phyloP scores from a whole-genome alignment of 2,888 invertebrate genomes.

The Epinotia ramella region DNA sequence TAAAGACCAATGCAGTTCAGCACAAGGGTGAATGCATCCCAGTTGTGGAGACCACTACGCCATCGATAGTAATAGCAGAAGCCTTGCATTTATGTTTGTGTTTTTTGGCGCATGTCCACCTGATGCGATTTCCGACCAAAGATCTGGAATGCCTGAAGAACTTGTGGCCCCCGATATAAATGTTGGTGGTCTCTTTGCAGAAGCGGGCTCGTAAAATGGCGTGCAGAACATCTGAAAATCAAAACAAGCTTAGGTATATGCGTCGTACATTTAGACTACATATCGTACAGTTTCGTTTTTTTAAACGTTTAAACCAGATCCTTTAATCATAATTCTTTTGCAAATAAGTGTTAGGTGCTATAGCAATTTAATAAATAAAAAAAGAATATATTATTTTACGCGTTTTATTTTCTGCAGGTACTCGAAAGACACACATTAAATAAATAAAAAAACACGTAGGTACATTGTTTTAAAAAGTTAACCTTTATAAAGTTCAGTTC shows the following conservation, averaged over 20 bases:
- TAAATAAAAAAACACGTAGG: no score
- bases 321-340: no score
- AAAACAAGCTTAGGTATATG: not conserved
- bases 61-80: slow-evolving; percentile 74
- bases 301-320: not conserved
- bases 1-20: slow-evolving; percentile 9
- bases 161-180: slow-evolving; percentile 75
- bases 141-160: slow-evolving; percentile 77
- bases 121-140: slow-evolving; percentile 71
- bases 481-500: not conserved
- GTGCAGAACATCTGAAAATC: slow-evolving; percentile 62
- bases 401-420: no score
- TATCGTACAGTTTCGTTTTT: not conserved
- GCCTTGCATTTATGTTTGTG: slow-evolving; percentile 77
- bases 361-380: no score
- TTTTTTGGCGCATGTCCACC: slow-evolving; percentile 79
- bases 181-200: slow-evolving; percentile 68
- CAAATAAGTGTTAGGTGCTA: no score
- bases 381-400: no score
- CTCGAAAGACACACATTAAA: no score
- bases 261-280: not conserved
- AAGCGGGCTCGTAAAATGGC: slow-evolving; percentile 68
- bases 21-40: slow-evolving; percentile 68
- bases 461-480: not conserved
- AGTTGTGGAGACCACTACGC: slow-evolving; percentile 69